phyloP scores from a whole-genome alignment of 2,888 invertebrate genomes.

The Morpho achilles region DNA sequence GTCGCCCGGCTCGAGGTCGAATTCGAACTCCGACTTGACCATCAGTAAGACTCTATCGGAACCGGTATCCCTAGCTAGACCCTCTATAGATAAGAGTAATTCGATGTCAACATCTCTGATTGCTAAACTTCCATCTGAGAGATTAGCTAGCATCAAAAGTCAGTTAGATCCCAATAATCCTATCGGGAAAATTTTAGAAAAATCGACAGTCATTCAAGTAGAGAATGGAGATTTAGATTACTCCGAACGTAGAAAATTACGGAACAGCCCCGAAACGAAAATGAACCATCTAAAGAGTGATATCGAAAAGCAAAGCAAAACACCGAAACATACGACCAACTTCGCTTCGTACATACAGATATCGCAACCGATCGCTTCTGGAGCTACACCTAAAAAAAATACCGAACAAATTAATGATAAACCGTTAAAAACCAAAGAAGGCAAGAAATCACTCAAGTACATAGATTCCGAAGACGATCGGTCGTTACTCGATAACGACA shows the following conservation, averaged over 20 bases:
- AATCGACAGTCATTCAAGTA: conserved; percentile 70
- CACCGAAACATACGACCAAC: conserved; percentile 77
- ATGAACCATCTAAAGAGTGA: conserved; percentile 57
- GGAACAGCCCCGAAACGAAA: conserved; percentile 42
- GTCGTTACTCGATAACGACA: conserved; percentile 58
- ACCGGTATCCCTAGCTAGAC: conserved; percentile 59
- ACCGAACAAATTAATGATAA: conserved; percentile 44
- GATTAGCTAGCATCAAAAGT: conserved; percentile 68
- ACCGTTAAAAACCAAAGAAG: conserved; percentile 43
- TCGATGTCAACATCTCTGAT: conserved; percentile 60
- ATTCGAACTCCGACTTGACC: conserved; percentile 66
- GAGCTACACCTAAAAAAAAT: conserved; percentile 48
- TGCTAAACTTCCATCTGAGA: conserved; percentile 59
- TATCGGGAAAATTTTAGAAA: conserved; percentile 73
- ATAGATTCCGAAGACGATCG: conserved; percentile 62
- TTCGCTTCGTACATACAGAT: conserved; percentile 81
- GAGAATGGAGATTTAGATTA: conserved; percentile 62
- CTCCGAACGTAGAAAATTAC: conserved; percentile 41
- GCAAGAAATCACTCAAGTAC: conserved; percentile 52
- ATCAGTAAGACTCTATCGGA: conserved; percentile 69
- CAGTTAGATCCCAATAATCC: conserved; percentile 74
- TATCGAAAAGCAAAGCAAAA: conserved; percentile 67
- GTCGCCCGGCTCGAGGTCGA: conserved; percentile 56
- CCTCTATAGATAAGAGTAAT: conserved; percentile 48
- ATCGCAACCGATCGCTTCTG: conserved; percentile 70